Base-by-base conservation (phyloP, 2,888 invertebrate genomes). In the Pammene fasciana region DNA sequence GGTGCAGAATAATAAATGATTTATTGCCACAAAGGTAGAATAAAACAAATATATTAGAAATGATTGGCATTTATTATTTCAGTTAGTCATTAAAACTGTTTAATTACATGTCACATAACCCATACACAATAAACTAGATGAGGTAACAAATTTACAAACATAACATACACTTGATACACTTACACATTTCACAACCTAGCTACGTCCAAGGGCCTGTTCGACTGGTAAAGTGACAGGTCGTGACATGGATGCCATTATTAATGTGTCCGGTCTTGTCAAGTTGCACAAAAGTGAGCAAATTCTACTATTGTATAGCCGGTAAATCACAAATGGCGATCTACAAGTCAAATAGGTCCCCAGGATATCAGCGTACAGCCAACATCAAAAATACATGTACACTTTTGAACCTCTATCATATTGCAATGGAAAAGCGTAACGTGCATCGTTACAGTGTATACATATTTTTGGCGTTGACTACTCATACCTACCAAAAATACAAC, bases 51-150 rank as follows among this genome's bases (percentile, higher is more conserved):
- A n/a, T 14, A 6, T 9, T 10, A 11, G 11, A 56, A 38, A 38
- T 52, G 7, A 48, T 11, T 48, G 8, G 16, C 16, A 48, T 52
- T 13, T 13, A n/a, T 18, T 26, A 52, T 26, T 26, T 52, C 10
- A 26, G 4, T 52, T 50, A 26, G 11, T 52, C 5, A 61, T 50
- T 50, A 41, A 50, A 50, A 59, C 34, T 13, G 41, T 59, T 57
- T 66, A 41, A 65, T 59, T 59, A 59, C 48, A 57, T 16, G 65
- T 65, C 65, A 45, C 34, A 56, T 66, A 13, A 46, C 36, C 41
- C 48, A 59, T 41, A 66, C 65, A 60, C 41, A 60, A 67, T 41
- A 67, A 67, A 61, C 45, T 38, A 67, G 36, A 67, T 18, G 67
- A 60, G 61, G 54, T 61, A 54, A 67, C 60, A 61, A 36, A n/a